These are phyloP conservation scores for Pseudolycoriella hygida DNA, from an alignment of 2,888 invertebrate genomes.

Conservation along the genomic window DNA sequence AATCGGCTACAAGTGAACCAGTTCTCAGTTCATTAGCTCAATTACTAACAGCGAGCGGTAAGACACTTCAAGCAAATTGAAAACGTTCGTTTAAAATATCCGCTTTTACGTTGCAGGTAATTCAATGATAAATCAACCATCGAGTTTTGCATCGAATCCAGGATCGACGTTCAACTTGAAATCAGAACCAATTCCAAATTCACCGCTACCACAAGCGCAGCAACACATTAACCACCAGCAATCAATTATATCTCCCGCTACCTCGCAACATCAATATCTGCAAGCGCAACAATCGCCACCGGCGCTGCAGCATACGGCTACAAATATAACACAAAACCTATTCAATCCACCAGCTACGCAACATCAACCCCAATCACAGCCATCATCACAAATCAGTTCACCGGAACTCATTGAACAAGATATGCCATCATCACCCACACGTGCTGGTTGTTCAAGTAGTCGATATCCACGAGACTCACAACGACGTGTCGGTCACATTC, in stretches of 20 bases:
- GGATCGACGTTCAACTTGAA: too few species aligned
- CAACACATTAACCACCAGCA: not conserved
- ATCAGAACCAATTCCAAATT: not conserved
- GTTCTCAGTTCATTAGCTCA: slow-evolving; percentile 64
- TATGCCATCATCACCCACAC: slow-evolving; percentile 40
- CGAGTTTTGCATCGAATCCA: too few species aligned
- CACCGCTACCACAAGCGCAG: slow-evolving; percentile 12
- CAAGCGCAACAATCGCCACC: slow-evolving; percentile 8
- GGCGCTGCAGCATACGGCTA: slow-evolving; percentile 13
- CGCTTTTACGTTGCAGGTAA: too few species aligned
- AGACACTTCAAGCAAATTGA: not conserved
- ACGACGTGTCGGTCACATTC: slow-evolving; percentile 74
- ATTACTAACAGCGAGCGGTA: slow-evolving; percentile 40
- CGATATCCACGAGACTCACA: slow-evolving; percentile 38
- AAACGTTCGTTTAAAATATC: too few species aligned
- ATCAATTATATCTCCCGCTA: not conserved
- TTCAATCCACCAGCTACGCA: not conserved
- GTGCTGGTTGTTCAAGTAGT: slow-evolving; percentile 15
- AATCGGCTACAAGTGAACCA: slow-evolving; percentile 60
- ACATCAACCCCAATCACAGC: not conserved
- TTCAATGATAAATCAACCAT: too few species aligned
- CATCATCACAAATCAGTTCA: slow-evolving; percentile 8
- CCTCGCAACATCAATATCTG: slow-evolving; percentile 11
- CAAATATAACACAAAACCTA: slow-evolving; percentile 11
- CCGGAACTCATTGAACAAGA: slow-evolving; percentile 18